Base-by-base conservation (phyloP, 1,140 invertebrate genomes). In the Camponotus vicinus region DNA sequence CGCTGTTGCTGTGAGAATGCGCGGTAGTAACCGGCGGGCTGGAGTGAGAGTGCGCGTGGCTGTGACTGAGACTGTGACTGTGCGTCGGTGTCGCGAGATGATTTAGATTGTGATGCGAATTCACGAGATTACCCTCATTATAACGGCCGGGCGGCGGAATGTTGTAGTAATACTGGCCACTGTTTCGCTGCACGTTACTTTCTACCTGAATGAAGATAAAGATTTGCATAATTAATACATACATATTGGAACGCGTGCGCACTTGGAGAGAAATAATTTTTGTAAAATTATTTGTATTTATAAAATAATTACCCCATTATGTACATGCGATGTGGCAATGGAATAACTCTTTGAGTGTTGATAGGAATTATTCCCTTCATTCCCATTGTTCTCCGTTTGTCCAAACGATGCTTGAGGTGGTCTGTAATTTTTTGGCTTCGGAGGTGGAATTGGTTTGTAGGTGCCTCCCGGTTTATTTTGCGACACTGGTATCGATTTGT, bases 361-460 rank as follows among this genome's bases (percentile, higher is more conserved):
- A 86, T 95, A 95, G 73, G 95, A 84, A 90, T 93, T 95, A 2
- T 85, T 92, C 2, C 66, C 91, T 45, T 94, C 94, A 40, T 92
- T 95, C 15, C 84, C 89, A 32, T 85, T 91, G 40, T 86, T 91
- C 15, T 95, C 94, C 49, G 94, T 92, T 61, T 94, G 94, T 40
- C 91, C 86, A 8, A 94, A 32, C 27, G 70, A 67, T 3, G 67
- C 85, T 37, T 96, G 96, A 0, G 98, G 97, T 42, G 98, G 97
- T 21, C 98, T 96, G 92, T 98, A 98, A 94, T 98, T 98, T 92
- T 98, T 98, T 52, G 98, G 98, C 93, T 98, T 98, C 0, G 98
- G 98, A 34, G 98, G 98, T 34, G 98, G 98, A 77, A 98, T 97
- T 0, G 98, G 98, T 93, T 98, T 98, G 94, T 98, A 98, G 18